phyloP scores from a whole-genome alignment of 2,888 invertebrate species.

The Melieria picta region DNA sequence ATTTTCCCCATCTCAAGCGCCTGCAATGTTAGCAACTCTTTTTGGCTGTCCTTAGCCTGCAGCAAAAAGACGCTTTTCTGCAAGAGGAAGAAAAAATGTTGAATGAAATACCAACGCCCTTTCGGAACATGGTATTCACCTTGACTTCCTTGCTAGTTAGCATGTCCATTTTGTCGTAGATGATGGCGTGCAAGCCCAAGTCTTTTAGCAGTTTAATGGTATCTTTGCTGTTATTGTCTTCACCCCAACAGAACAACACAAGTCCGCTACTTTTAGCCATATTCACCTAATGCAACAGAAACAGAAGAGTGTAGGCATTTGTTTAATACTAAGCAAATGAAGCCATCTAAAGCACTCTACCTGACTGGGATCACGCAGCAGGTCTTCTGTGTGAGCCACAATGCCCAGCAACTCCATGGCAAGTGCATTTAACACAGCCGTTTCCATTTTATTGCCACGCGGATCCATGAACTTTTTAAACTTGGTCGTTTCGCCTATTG shows the following conservation, averaged over 20 bases:
- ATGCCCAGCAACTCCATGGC: slow-evolving; percentile 88
- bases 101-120: neutral
- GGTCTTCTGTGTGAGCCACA: slow-evolving; percentile 92
- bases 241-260: slow-evolving; percentile 97
- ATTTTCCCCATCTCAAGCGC: slow-evolving; percentile 59
- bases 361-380: slow-evolving; percentile 84
- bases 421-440: slow-evolving; percentile 84
- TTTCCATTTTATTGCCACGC: slow-evolving; percentile 81
- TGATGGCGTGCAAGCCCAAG: slow-evolving; percentile 93
- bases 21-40: slow-evolving; percentile 61
- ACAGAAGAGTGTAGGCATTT: neutral
- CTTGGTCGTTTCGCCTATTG: slow-evolving; percentile 76
- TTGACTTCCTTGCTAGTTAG: slow-evolving; percentile 63
- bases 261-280: slow-evolving; percentile 82
- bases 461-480: slow-evolving; percentile 88
- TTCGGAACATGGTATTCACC: slow-evolving; percentile 46
- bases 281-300: slow-evolving; percentile 71
- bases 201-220: slow-evolving; percentile 87
- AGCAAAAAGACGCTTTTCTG: slow-evolving; percentile 85
- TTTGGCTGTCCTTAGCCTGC: slow-evolving; percentile 80
- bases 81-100: slow-evolving; percentile 21
- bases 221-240: slow-evolving; percentile 89
- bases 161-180: slow-evolving; percentile 90
- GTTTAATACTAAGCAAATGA: neutral
- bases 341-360: slow-evolving; percentile 62